Conservation (phyloP, 2,113 vertebrate species). For the Larimichthys crocea region DNA sequence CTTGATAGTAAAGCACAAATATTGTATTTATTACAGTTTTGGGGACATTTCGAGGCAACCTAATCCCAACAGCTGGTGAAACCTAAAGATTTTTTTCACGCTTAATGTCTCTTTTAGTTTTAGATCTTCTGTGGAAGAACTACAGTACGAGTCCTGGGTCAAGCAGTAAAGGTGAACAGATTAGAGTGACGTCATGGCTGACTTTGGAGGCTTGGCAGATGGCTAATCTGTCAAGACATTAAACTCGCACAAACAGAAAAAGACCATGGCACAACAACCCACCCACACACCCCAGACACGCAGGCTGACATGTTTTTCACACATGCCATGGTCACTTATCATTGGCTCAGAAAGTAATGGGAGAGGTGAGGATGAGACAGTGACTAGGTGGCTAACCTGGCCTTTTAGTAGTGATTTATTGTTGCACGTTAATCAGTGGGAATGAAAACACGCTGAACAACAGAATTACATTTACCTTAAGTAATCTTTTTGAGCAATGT, state of each 20-base stretch:
- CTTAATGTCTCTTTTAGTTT: neutral
- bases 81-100: neutral
- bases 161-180: slow-evolving; percentile 65
- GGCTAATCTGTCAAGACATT: slow-evolving; percentile 78
- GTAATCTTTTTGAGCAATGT: neutral
- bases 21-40: neutral
- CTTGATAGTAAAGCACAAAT: neutral
- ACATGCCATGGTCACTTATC: neutral
- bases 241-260: slow-evolving; percentile 50
- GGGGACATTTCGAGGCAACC: neutral
- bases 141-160: slow-evolving; percentile 29
- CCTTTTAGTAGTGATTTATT: neutral
- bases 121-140: slow-evolving; percentile 1
- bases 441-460: neutral
- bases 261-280: slow-evolving; percentile 13
- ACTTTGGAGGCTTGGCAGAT: slow-evolving; percentile 68
- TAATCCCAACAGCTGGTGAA: neutral
- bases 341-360: neutral
- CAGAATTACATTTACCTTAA: neutral
- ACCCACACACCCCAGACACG: slow-evolving; percentile 25
- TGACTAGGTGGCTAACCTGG: neutral
- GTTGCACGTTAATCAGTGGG: neutral
- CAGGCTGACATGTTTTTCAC: slow-evolving; percentile 15
- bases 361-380: neutral
- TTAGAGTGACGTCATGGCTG: slow-evolving; percentile 75